Evolutionary conservation across 2,113 vertebrate genomes (phyloP).

Genomic region (Gadus macrocephalus): DNA sequence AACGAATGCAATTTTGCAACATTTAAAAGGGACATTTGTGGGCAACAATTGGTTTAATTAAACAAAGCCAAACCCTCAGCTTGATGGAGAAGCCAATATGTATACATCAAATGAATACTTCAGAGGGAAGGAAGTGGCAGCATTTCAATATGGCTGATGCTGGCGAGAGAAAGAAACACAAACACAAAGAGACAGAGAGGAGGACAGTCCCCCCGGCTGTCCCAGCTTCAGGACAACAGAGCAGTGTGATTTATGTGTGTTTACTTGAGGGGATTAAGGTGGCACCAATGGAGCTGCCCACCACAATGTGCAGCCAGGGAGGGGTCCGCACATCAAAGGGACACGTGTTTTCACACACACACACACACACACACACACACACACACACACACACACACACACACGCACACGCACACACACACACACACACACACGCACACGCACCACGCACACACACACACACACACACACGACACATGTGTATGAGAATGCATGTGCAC

Average conservation of each 20-base stretch:
- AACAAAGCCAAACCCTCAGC: no score
- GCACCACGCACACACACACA: slow-evolving; percentile 3
- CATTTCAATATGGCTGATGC: no score
- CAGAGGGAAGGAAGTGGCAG: no score
- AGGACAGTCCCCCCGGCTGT: slow-evolving; percentile 22
- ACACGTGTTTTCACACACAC: slow-evolving; percentile 10
- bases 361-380: slow-evolving; percentile 3
- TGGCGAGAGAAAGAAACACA: no score
- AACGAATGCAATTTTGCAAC: no score
- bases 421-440: not conserved
- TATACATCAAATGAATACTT: no score
- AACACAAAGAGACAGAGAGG: not conserved
- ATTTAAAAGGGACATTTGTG: no score
- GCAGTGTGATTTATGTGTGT: slow-evolving; percentile 58
- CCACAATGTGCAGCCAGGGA: slow-evolving; percentile 51
- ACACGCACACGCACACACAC: slow-evolving; percentile 1
- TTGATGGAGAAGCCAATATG: no score
- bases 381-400: not conserved
- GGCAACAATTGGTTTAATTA: no score
- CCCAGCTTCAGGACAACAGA: slow-evolving; percentile 42
- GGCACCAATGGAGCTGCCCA: slow-evolving; percentile 63
- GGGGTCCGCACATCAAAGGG: slow-evolving; percentile 58
- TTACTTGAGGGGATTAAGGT: slow-evolving; percentile 61
- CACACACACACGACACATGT: not conserved
- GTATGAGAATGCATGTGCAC: slow-evolving; percentile 10